These are phyloP conservation scores for Polypterus senegalus DNA, from an alignment of 2,113 vertebrate genomes.

Conservation along the genomic window DNA sequence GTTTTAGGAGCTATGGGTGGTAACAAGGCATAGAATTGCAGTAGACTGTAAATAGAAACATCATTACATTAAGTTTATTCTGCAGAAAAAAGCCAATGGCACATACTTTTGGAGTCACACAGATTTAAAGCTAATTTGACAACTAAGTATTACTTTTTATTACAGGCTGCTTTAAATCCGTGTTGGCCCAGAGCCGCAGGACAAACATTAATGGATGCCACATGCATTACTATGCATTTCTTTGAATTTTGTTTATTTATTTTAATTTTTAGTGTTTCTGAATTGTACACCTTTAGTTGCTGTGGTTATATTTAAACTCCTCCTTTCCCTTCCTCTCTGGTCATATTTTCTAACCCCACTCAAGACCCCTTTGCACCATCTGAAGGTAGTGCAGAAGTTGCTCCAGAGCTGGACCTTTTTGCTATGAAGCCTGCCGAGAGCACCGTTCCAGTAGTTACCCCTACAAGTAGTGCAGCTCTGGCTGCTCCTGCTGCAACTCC, in stretches of 20 bases:
- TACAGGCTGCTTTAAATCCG: constrained; percentile 12
- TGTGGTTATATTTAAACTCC: constrained; percentile 6
- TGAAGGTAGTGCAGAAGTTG: constrained; percentile 84
- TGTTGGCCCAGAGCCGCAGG: constrained; percentile 17
- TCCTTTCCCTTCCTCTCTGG: constrained; percentile 48
- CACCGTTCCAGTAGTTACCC: constrained; percentile 69
- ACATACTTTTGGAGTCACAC: constrained; percentile 4
- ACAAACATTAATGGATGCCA: constrained; percentile 12
- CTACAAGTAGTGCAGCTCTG: constrained; percentile 64
- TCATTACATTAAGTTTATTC: constrained; percentile 24
- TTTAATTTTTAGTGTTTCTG: neutral
- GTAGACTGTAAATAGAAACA: constrained; percentile 2
- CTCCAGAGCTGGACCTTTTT: constrained; percentile 94
- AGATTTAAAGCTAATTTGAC: neutral
- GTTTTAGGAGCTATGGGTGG: constrained; percentile 1
- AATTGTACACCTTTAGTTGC: constrained; percentile 21
- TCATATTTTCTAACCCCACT: constrained; percentile 52
- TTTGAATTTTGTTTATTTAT: neutral
- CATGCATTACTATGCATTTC: neutral
- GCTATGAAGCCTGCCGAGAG: constrained; percentile 88
- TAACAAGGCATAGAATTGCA: constrained; percentile 5
- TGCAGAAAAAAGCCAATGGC: constrained; percentile 14
- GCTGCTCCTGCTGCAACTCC: constrained; percentile 69
- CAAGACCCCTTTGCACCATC: constrained; percentile 97
- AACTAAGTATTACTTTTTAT: neutral